phyloP scores from a whole-genome alignment of 2,113 vertebrate genomes.

The Tyto alba region DNA sequence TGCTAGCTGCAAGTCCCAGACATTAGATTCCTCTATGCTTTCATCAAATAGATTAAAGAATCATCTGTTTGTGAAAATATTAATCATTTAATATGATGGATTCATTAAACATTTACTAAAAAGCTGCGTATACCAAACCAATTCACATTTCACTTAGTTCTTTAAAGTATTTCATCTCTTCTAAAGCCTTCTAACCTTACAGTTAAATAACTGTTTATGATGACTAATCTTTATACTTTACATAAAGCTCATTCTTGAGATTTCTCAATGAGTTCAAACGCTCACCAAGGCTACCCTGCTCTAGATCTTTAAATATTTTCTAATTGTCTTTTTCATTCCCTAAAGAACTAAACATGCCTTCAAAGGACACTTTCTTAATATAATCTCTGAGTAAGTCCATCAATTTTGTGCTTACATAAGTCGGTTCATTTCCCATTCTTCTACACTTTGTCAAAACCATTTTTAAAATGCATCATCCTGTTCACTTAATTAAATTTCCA shows the following conservation, averaged over 20 bases:
- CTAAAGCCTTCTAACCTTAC: neutral
- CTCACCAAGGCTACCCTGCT: neutral
- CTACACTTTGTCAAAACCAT: neutral
- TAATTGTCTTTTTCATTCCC: neutral
- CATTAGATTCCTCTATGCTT: neutral
- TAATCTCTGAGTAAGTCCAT: neutral
- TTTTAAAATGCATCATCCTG: slow-evolving; percentile 25
- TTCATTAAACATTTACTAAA: slow-evolving; percentile 19
- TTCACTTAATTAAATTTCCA: slow-evolving; percentile 23
- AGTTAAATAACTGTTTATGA: neutral
- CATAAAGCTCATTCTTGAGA: neutral
- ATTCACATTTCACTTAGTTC: neutral
- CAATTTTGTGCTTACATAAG: neutral
- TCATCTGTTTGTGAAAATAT: neutral
- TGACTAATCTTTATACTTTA: neutral
- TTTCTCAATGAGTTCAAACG: neutral
- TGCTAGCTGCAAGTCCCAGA: neutral
- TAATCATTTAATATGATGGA: neutral
- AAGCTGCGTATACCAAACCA: neutral
- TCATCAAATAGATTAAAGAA: neutral
- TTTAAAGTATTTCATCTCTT: neutral
- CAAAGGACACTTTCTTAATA: neutral
- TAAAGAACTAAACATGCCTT: neutral
- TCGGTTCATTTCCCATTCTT: neutral
- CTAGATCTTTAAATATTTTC: neutral